Conservation (phyloP, 2,113 vertebrate genomes). For the Anhinga anhinga region DNA sequence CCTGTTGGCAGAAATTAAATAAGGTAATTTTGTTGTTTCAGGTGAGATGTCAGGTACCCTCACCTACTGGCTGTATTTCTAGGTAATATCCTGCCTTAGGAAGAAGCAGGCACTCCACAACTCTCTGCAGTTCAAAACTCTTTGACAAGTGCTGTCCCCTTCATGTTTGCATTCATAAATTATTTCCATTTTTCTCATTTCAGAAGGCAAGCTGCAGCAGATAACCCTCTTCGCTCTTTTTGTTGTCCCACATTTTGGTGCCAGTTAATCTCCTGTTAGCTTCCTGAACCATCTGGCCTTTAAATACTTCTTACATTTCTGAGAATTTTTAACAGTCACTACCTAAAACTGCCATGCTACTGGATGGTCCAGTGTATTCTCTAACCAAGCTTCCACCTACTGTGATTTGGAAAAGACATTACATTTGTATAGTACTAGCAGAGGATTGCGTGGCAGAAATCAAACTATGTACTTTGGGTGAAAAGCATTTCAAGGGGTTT, state of each 20-base stretch:
- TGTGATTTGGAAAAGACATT: neutral
- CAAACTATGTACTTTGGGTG: neutral
- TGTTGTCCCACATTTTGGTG: neutral
- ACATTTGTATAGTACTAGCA: neutral
- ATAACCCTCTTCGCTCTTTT: neutral
- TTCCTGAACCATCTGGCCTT: neutral
- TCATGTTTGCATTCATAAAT: neutral
- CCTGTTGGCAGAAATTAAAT: neutral
- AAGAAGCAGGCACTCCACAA: neutral
- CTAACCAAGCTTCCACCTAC: neutral
- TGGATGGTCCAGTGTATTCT: neutral
- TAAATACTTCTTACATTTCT: neutral
- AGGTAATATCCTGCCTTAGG: neutral
- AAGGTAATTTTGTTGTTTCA: neutral
- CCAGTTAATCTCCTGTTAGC: neutral
- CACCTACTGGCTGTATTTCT: neutral
- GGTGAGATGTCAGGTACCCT: neutral
- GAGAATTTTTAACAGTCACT: neutral
- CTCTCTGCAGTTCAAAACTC: neutral
- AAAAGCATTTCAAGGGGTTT: neutral
- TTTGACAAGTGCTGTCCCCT: neutral
- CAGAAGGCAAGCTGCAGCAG: neutral
- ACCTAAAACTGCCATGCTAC: neutral
- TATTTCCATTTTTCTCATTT: neutral
- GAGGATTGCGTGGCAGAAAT: neutral